A percentile compares a stretch with the other conserved stretches of the same genome.
Evolutionary conservation across 2,113 vertebrate genomes (phyloP).

Genomic region (Pterophyllum scalare): DNA sequence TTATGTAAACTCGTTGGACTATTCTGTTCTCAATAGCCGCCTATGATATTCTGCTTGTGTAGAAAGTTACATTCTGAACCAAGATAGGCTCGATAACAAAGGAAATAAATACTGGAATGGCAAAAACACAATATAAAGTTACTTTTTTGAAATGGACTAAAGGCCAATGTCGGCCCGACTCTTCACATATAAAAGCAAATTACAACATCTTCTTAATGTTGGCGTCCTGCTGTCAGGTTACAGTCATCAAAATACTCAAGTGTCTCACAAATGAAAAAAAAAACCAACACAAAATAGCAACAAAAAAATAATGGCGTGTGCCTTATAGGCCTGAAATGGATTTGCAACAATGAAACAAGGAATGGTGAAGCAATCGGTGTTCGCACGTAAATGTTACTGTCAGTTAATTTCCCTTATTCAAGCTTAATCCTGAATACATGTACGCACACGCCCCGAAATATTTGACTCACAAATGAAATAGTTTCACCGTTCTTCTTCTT

Average conservation of each 20-base stretch:
- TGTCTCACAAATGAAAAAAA: slow-evolving; percentile 81
- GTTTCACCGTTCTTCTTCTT: slow-evolving; percentile 39
- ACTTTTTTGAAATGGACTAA: slow-evolving; percentile 57
- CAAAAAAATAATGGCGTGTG: slow-evolving; percentile 58
- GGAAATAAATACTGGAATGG: slow-evolving; percentile 97
- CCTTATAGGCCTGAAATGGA: slow-evolving; percentile 76
- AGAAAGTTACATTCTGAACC: slow-evolving; percentile 99
- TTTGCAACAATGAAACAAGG: slow-evolving; percentile 45
- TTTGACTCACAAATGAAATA: not conserved
- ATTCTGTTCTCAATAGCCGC: slow-evolving; percentile 82
- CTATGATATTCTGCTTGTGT: slow-evolving; percentile 90
- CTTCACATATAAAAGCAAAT: slow-evolving; percentile 82
- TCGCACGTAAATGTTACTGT: slow-evolving; percentile 30
- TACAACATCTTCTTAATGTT: slow-evolving; percentile 73
- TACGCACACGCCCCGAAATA: slow-evolving; percentile 13
- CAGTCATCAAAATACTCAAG: slow-evolving; percentile 82
- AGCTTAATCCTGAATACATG: slow-evolving; percentile 26
- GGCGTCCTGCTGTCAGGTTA: slow-evolving; percentile 75
- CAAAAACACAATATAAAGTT: slow-evolving; percentile 85
- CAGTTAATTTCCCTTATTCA: slow-evolving; percentile 58
- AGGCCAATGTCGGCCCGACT: slow-evolving; percentile 16
- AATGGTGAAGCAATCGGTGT: slow-evolving; percentile 48
- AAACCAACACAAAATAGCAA: slow-evolving; percentile 63
- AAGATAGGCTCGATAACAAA: slow-evolving; percentile 85
- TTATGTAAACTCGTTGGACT: slow-evolving; percentile 68